Evolutionary conservation across 2,797 vertebrate genomes (phyloP).

Genomic region (Poecile montanus): DNA sequence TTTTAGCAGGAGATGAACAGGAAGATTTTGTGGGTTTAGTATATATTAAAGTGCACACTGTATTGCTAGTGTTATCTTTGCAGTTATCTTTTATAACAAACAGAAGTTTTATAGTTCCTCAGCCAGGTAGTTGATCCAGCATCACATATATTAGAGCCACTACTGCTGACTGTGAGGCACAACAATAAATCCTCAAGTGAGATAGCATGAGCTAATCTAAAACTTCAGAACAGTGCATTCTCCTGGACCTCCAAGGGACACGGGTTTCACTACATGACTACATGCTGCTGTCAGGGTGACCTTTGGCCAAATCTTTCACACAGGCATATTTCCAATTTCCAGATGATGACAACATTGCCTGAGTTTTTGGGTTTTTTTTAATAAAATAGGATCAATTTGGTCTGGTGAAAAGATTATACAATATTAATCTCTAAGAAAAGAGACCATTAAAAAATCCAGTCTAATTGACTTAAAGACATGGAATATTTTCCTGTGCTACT

Average conservation of each 20-base stretch:
- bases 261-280: not conserved
- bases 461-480: not conserved
- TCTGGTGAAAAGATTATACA: not conserved
- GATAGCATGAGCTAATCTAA: not conserved
- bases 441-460: not conserved
- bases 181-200: conserved; percentile 38
- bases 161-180: not conserved
- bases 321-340: not conserved
- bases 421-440: not conserved
- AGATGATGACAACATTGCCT: not conserved
- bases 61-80: conserved; percentile 22
- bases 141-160: conserved; percentile 24
- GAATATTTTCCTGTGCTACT: not conserved
- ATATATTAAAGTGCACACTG: not conserved
- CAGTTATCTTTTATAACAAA: conserved; percentile 33
- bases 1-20: not conserved
- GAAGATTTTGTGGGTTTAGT: conserved; percentile 27
- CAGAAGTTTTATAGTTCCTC: conserved; percentile 21
- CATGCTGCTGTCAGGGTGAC: not conserved
- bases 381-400: not conserved
- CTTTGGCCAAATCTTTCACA: not conserved
- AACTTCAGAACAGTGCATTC: not conserved
- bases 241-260: not conserved
- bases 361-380: not conserved
- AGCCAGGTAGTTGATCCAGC: conserved; percentile 45